Evolutionary conservation across 2,888 invertebrate genomes (phyloP).

Genomic region (Tubulanus polymorphus): DNA sequence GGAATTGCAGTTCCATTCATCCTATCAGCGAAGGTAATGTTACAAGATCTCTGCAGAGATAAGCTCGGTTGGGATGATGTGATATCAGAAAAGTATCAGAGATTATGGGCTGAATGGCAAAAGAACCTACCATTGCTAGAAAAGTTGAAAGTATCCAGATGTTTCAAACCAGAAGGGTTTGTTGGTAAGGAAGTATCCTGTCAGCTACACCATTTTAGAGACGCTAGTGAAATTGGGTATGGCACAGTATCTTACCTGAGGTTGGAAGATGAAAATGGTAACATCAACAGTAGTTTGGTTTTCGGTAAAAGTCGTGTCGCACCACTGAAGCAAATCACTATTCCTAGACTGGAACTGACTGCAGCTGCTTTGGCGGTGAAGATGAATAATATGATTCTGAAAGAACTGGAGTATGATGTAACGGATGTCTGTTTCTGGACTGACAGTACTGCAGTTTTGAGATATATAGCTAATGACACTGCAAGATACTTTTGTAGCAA

Average conservation of each 20-base stretch:
- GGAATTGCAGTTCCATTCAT: slow-evolving; percentile 17
- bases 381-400: neutral
- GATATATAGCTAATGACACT: neutral
- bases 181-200: slow-evolving; percentile 4
- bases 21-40: slow-evolving; percentile 8
- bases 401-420: neutral
- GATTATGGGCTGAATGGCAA: neutral
- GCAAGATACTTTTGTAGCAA: neutral
- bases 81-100: neutral
- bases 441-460: neutral
- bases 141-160: slow-evolving; percentile 1
- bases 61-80: neutral
- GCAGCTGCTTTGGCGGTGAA: slow-evolving; percentile 12
- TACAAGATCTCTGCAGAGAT: slow-evolving; percentile 8
- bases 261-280: slow-evolving; percentile 8
- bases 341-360: slow-evolving; percentile 22
- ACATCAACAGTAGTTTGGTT: slow-evolving; percentile 1
- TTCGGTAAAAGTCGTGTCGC: slow-evolving; percentile 23
- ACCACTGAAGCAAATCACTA: slow-evolving; percentile 21
- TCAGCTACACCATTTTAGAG: slow-evolving; percentile 15
- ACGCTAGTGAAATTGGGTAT: slow-evolving; percentile 21
- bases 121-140: neutral
- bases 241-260: slow-evolving; percentile 24
- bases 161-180: slow-evolving; percentile 11
- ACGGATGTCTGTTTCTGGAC: neutral